A percentile compares a stretch with the other conserved stretches of the same genome.
These are phyloP conservation scores for Poicephalus gulielmi DNA, from an alignment of 2,113 vertebrate genomes.

Conservation along the genomic window DNA sequence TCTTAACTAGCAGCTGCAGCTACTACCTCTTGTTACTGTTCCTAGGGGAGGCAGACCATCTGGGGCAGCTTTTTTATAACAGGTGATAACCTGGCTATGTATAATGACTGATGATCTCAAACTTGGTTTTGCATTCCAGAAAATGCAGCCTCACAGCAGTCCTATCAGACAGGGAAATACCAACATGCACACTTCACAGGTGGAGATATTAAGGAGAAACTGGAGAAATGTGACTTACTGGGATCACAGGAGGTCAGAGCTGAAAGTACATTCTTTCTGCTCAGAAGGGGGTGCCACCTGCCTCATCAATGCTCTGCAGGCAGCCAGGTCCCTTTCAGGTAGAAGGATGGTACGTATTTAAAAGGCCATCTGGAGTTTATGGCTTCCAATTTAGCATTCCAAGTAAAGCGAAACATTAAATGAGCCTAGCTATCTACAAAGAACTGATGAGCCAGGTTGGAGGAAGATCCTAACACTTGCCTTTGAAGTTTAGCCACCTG, in stretches of 20 bases:
- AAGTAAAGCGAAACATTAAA: conserved; percentile 48
- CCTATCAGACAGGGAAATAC: not conserved
- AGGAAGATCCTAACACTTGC: conserved; percentile 39
- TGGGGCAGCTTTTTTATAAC: not conserved
- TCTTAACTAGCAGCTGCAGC: not conserved
- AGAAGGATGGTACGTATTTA: conserved; percentile 18
- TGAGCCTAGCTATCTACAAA: conserved; percentile 50
- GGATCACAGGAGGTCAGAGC: conserved; percentile 25
- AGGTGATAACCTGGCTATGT: not conserved
- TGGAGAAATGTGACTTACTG: not conserved
- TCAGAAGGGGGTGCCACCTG: conserved; percentile 40
- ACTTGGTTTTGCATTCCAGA: not conserved
- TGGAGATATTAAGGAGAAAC: conserved; percentile 6
- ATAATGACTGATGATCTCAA: not conserved
- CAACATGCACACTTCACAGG: not conserved
- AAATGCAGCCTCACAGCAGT: not conserved
- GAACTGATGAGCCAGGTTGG: conserved; percentile 19
- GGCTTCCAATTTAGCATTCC: conserved; percentile 57
- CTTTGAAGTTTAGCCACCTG: conserved; percentile 67
- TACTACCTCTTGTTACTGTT: not conserved
- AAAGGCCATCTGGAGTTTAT: conserved; percentile 64
- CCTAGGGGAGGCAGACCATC: not conserved
- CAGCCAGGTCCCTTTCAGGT: conserved; percentile 40
- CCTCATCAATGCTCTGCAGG: not conserved
- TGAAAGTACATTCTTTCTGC: conserved; percentile 21